Evolutionary conservation across 2,113 vertebrate genomes (phyloP).

Genomic region (Pseudonaja textilis): DNA sequence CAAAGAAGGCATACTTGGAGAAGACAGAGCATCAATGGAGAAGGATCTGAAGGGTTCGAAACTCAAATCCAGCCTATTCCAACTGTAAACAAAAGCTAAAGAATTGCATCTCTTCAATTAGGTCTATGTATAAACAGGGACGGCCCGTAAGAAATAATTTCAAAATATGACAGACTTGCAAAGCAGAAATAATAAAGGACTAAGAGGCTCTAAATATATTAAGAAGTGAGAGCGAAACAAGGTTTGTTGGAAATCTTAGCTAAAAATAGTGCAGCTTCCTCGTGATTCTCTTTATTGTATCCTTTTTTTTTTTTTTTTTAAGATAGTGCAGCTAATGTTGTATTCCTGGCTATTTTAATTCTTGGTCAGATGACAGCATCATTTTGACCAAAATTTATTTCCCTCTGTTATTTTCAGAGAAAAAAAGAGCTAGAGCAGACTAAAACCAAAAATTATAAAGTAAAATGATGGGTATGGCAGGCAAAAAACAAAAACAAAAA

Average conservation of each 20-base stretch:
- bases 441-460: neutral
- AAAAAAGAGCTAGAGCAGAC: neutral
- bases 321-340: neutral
- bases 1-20: constrained; percentile 49
- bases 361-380: neutral
- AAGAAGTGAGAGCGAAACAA: neutral
- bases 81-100: neutral
- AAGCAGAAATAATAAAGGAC: neutral
- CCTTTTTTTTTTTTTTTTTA: neutral
- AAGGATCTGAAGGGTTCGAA: neutral
- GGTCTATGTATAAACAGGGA: fast-evolving
- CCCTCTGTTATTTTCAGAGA: neutral
- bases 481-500: neutral
- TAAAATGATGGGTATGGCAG: neutral
- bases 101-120: neutral
- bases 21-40: constrained; percentile 57
- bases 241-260: neutral
- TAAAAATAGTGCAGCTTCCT: neutral
- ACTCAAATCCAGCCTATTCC: neutral
- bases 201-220: neutral
- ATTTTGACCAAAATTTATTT: neutral
- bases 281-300: neutral
- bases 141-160: fast-evolving
- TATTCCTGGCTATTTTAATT: neutral
- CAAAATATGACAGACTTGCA: fast-evolving